Base-by-base conservation (phyloP, 2,888 invertebrate genomes). In the Hyles lineata region DNA sequence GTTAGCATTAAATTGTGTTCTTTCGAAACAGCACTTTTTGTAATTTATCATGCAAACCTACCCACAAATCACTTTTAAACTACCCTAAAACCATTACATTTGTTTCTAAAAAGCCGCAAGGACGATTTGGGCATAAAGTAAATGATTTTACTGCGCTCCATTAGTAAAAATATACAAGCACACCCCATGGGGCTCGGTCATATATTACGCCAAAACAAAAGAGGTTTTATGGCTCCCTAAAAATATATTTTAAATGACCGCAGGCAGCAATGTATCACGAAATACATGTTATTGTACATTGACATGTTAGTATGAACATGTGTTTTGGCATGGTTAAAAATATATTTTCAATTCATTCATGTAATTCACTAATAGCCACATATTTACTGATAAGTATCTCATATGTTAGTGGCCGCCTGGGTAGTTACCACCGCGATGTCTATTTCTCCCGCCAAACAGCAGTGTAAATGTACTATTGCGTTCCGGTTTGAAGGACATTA, bases 51-150 rank as follows among this genome's bases (percentile, higher is more conserved):
- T 9, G 17, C 29, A 25, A 25, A 3, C 25, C 0, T 15, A 25
- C 29, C 25, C 19, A 32, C n/a, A 32, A 32, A n/a, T 29, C 15
- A 7, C 1, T 1, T 23, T 8, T 1, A 61, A 62, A 35, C 32
- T 62, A 62, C 62, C 35, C 32, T 62, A 35, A 62, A 32, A 32
- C 8, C 29, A 29, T 61, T 62, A 62, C n/a, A 62, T 62, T 62
- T 35, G 35, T 62, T 62, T 62, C 19, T n/a, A 62, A 62, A 62
- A 43, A 1, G 32, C 62, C 9, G 32, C 62, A 62, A 62, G 62
- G 62, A n/a, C 61, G 61, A n/a, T n/a, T 35, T 62, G 35, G 32
- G 32, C 35, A 62, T 60, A 25, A 25, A 25, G 15, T 55, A 55
- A 55, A 55, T 55, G 55, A 55, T 55, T 55, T 55, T 55, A 55